Evolutionary conservation across 2,888 invertebrate genomes (phyloP).

Genomic region (Cephalotes varians): DNA sequence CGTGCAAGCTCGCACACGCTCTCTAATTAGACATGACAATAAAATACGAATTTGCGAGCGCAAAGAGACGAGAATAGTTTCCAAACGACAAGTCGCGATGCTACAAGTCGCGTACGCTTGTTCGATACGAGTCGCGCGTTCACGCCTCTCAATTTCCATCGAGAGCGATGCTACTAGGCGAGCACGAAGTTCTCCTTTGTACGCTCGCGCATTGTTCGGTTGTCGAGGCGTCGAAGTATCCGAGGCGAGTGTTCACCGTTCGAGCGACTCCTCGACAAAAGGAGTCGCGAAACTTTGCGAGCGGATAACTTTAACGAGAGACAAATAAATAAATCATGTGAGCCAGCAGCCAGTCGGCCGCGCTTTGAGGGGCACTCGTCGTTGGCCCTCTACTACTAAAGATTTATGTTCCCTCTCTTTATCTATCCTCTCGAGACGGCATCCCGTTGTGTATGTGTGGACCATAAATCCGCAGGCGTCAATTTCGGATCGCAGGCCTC

Average conservation of each 20-base stretch:
- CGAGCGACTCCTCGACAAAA: slow-evolving; percentile 44
- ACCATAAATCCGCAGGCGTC: slow-evolving; percentile 68
- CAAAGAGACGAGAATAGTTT: not conserved
- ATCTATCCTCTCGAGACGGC: slow-evolving; percentile 42
- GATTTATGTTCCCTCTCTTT: slow-evolving; percentile 60
- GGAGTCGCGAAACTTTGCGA: slow-evolving; percentile 56
- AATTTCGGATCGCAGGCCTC: slow-evolving; percentile 56
- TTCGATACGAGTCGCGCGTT: slow-evolving; percentile 48
- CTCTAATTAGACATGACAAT: slow-evolving; percentile 20
- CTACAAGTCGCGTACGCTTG: not conserved
- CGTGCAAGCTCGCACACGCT: not conserved
- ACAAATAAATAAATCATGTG: slow-evolving; percentile 70
- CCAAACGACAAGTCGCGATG: slow-evolving; percentile 3
- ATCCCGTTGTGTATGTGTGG: not conserved
- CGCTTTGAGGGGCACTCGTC: slow-evolving; percentile 57
- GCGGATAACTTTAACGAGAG: slow-evolving; percentile 68
- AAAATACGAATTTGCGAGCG: slow-evolving; percentile 16
- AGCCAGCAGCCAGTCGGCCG: slow-evolving; percentile 19
- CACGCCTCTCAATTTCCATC: slow-evolving; percentile 61
- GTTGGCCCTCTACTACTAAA: slow-evolving; percentile 17
- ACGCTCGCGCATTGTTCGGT: slow-evolving; percentile 62
- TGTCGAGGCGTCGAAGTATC: slow-evolving; percentile 60
- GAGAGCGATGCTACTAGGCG: slow-evolving; percentile 57
- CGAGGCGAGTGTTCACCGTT: slow-evolving; percentile 43
- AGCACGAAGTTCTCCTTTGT: slow-evolving; percentile 67